Evolutionary conservation across 2,113 vertebrate species (phyloP).

Genomic region (Trochalopteron elliotii): DNA sequence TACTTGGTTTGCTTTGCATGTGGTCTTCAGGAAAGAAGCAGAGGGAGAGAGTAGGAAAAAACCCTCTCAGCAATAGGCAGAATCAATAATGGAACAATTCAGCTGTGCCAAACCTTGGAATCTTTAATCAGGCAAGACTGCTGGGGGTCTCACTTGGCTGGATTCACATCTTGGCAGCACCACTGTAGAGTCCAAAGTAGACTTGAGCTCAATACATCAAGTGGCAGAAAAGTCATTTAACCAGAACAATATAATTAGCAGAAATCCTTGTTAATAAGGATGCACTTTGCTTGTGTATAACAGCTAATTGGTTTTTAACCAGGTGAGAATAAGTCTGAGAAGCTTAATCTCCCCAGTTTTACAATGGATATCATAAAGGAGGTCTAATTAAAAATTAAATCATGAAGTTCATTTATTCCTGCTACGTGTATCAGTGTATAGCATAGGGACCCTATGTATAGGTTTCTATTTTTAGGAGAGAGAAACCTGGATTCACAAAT

Average conservation of each 20-base stretch:
- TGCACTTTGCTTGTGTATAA: background rate
- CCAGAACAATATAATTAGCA: slow-evolving; percentile 33
- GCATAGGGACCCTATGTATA: background rate
- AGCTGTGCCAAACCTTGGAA: background rate
- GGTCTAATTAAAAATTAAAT: slow-evolving; percentile 31
- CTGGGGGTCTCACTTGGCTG: background rate
- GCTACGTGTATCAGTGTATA: background rate
- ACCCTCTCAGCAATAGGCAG: background rate
- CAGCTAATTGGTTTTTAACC: slow-evolving; percentile 38
- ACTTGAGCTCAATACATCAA: background rate
- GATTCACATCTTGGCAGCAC: background rate
- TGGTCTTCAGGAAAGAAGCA: background rate
- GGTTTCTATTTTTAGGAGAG: slow-evolving; percentile 3
- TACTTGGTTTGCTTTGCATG: background rate
- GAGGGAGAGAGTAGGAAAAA: background rate
- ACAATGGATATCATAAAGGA: background rate
- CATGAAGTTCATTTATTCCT: slow-evolving; percentile 8
- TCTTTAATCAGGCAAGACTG: background rate
- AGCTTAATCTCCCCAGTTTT: slow-evolving; percentile 25
- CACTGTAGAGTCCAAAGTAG: background rate
- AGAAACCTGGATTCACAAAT: slow-evolving; percentile 1
- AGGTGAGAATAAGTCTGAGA: slow-evolving; percentile 34
- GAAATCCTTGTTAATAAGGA: background rate
- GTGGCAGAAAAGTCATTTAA: background rate
- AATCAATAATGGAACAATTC: background rate